Conservation (phyloP, 2,113 vertebrate genomes). For the Bombycilla garrulus region DNA sequence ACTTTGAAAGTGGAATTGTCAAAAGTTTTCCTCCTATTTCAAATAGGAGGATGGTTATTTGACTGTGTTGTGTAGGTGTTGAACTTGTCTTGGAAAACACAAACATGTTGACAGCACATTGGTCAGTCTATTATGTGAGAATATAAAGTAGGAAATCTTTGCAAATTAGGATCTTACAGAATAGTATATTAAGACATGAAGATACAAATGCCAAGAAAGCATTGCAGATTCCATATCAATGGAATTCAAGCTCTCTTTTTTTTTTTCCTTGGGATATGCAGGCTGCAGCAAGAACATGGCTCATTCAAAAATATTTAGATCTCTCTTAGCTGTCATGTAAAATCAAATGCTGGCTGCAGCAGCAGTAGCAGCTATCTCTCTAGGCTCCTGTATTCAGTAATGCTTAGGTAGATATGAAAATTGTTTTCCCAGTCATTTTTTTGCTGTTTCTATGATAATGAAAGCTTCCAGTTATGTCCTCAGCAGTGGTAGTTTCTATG, state of each 20-base stretch:
- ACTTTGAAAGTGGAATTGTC: slow-evolving; percentile 50
- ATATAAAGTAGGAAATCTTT: neutral
- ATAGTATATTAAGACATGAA: neutral
- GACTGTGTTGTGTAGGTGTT: slow-evolving; percentile 4
- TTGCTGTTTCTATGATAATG: neutral
- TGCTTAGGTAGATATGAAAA: neutral
- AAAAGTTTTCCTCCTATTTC: slow-evolving; percentile 56
- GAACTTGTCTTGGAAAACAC: neutral
- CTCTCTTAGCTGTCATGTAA: neutral
- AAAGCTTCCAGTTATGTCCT: neutral
- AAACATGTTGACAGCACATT: neutral
- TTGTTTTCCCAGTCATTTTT: neutral
- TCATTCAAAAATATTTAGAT: neutral
- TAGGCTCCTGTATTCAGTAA: neutral
- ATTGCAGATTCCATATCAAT: neutral
- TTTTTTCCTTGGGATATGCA: neutral
- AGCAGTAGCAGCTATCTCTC: neutral
- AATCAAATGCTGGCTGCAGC: neutral
- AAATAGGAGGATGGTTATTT: slow-evolving; percentile 13
- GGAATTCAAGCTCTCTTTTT: neutral
- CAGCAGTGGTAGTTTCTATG: neutral
- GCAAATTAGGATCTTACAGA: neutral
- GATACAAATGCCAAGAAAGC: neutral
- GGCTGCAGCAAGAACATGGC: neutral
- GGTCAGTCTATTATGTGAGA: neutral